Evolutionary conservation across 2,797 vertebrate species (phyloP), one percentile per base, ranked within the genome.

Genomic region (Onychomys torridus): DNA sequence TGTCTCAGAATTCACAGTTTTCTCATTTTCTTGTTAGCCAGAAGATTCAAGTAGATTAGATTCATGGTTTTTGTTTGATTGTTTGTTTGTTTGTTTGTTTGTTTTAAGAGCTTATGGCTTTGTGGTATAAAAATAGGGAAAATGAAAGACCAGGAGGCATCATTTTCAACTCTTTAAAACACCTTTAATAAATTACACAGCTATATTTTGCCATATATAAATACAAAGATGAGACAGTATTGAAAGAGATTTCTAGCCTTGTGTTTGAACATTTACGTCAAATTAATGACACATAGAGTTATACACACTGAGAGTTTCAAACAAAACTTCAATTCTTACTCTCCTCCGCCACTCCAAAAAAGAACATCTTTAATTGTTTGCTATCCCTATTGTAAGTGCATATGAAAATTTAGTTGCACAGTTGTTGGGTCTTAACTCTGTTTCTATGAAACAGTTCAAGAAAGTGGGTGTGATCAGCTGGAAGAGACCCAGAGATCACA

Each of bases 361-460:
- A 37, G 19, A 81, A 27, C 27, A 34, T 0, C 6, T 90, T 43
- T 43, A 81, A 63, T 52, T 59, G 34, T 29, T 93, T 87, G 9
- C 2, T 85, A 90, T 87, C 87, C 4, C 77, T 67, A 81, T 11
- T 82, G 89, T 93, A 65, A 84, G 55, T 43, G 6, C 61, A 40
- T 87, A 1, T 25, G 73, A 75, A 81, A 63, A 46, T 86, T 91
- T 19, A 71, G 1, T 59, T 25, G 25, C 71, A 65, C 17, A 40
- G 52, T 17, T 88, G 55, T 77, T 81, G 25, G 16, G 23, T 65
- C 29, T 88, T 92, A 55, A 95, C 59, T 23, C 5, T 89, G 11
- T 82, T 85, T 57, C 61, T 77, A 89, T 84, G 4, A 77, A 82
- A 83, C 67, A 85, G 1, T 65, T 95, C n/a, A 91, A 91, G 25